Evolutionary conservation across 64 coral and sea anemone species (phyloP), one percentile per base, ranked within the genome.

Genomic region (Montipora sp.): DNA sequence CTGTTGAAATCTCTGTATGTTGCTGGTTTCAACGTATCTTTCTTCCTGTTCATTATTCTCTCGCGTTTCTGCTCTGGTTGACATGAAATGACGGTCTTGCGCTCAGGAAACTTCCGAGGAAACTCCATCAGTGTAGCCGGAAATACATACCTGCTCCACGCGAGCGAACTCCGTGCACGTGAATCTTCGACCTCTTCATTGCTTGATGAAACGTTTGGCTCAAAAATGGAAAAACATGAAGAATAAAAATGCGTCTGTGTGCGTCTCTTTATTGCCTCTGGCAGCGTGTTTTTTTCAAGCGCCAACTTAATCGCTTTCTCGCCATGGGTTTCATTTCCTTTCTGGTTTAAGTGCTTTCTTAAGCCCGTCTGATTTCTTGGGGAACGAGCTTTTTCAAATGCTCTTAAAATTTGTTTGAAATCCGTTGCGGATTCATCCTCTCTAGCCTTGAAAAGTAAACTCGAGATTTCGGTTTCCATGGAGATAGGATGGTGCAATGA

Each of bases 121-220:
- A n/a, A 72, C 6, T 85, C 46, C 44, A 85, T 63, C n/a, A 72
- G 45, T n/a, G n/a, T 84, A n/a, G 60, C 61, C 24, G 82, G 82
- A 85, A 85, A 47, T 51, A 85, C 82, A 20, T 46, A 85, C 66
- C 63, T 36, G 45, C 44, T 72, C 82, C 82, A 85, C 63, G 82
- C 61, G 47, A 73, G 63, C 7, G 49, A 5, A n/a, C 81, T 85
- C 68, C 65, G 49, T 22, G 11, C 46, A 20, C 19, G 47, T 44
- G 60, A 10, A 11, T 16, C 5, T 14, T 72, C n/a, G 15, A 1
- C 18, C 22, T 49, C 43, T 50, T 12, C 63, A 20, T 13, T 14
- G 5, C 45, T 45, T 48, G n/a, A 51, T 14, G 8, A 48, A 68
- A 68, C 13, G 13, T 43, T 47, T 69, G 68, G 15, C 22, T 85